A percentile compares a stretch with the other conserved stretches of the same genome.
These are phyloP conservation scores for Bhutanitis thaidina DNA, from an alignment of 2,888 invertebrate species.

Conservation along the genomic window DNA sequence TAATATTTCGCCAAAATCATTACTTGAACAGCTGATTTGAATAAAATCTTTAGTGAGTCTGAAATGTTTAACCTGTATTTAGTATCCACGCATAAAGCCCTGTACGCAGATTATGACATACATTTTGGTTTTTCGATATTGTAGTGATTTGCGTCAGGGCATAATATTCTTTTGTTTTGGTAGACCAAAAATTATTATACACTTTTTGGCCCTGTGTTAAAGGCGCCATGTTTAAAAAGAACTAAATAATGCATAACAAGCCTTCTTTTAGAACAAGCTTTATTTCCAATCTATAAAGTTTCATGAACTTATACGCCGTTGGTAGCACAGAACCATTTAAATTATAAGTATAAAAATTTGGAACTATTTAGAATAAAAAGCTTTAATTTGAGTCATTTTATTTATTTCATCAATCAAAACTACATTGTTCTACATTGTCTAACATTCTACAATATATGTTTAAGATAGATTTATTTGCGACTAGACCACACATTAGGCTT, in stretches of 20 bases:
- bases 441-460: slow-evolving; percentile 26
- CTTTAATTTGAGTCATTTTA: slow-evolving; percentile 1
- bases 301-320: too few species aligned
- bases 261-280: too few species aligned
- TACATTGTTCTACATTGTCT: slow-evolving; percentile 29
- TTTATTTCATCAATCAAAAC: slow-evolving; percentile 25
- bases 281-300: too few species aligned
- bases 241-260: too few species aligned
- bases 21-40: slow-evolving; percentile 28
- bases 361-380: not conserved
- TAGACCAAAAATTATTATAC: too few species aligned
- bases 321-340: too few species aligned
- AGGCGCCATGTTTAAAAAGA: too few species aligned
- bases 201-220: too few species aligned
- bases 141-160: not conserved
- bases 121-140: not conserved
- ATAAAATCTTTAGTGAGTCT: not conserved
- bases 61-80: not conserved
- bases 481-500: slow-evolving; percentile 40
- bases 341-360: too few species aligned
- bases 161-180: not conserved
- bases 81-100: too few species aligned
- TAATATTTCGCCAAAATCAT: slow-evolving; percentile 67
- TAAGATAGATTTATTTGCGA: slow-evolving; percentile 27
- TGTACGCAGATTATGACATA: too few species aligned